phyloP scores from a whole-genome alignment of 2,113 vertebrate species.

The Pardalotus punctatus region DNA sequence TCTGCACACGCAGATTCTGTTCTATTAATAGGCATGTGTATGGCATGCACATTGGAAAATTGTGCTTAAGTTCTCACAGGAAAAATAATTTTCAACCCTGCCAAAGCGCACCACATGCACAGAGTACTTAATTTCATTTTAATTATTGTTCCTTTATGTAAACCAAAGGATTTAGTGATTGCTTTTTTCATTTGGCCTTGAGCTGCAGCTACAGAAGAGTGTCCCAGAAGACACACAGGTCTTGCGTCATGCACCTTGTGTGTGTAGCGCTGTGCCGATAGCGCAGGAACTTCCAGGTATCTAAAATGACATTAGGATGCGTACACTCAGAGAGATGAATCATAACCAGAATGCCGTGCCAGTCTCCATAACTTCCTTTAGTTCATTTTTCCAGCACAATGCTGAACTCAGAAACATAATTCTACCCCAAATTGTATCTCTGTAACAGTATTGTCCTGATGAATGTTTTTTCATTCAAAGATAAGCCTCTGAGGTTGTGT shows the following conservation, averaged over 20 bases:
- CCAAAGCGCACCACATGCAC: not conserved
- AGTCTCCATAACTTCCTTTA: not conserved
- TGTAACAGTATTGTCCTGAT: not conserved
- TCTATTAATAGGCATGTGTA: not conserved
- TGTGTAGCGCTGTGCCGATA: not conserved
- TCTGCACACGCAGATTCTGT: not conserved
- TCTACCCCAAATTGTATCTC: not conserved
- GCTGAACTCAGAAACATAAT: not conserved
- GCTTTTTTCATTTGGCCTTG: not conserved
- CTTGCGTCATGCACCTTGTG: not conserved
- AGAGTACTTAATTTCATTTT: not conserved
- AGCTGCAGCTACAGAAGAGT: not conserved
- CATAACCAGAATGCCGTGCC: not conserved
- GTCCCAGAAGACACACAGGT: not conserved
- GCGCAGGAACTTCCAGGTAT: not conserved
- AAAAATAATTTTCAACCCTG: not conserved
- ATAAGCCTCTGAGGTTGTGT: not conserved
- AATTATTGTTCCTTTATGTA: not conserved
- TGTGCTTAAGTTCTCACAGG: not conserved
- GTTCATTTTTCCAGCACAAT: not conserved
- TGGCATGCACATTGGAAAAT: not conserved
- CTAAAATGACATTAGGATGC: not conserved
- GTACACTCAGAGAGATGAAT: not conserved
- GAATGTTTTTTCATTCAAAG: not conserved
- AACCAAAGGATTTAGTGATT: not conserved